Evolutionary conservation across 2,113 vertebrate genomes (phyloP), one percentile per base, ranked within the genome.

Genomic region (Protomyctophum bolini): DNA sequence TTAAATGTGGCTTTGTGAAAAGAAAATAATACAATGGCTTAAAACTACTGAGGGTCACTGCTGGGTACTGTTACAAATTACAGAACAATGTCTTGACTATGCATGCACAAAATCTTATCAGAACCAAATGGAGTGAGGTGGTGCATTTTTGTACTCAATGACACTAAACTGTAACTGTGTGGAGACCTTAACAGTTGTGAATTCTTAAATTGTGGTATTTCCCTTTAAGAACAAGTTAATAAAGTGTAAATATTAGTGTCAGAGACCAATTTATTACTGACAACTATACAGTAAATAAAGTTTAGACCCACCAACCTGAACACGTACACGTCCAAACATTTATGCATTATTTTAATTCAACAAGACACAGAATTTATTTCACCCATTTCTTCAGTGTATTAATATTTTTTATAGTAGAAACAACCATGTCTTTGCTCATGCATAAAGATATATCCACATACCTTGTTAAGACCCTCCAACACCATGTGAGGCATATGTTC

Each of bases 401-500:
- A 12, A 6, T 12, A 4, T 41, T 4, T n/a, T 54, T 3, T n/a
- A 54, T 12, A 54, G 51, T 58, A 33, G 6, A 58, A 0, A 62
- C 47, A 8, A 5, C 9, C 7, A 4, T 15, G 21, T 59, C 9
- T 5, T 63, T 45, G 6, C 29, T 50, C 69, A 80, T 69, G 69
- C 72, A 74, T 46, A 55, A 8, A 66, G 8, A 47, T 15, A 64
- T 61, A n/a, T 52, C 48, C 56, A 84, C 91, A 66, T 83, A 99
- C 98, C 97, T 99, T 99, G 91, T 99, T 95, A 33, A 99, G 96
- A 29, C 98, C 98, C 78, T 98, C 96, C 95, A 99, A 98, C 90
- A 99, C 98, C 90, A 99, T 96, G 0, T 98, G 96, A 0, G 98
- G 97, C 83, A 99, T 93, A 88, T 99, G 98, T 58, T 99, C 97